Conservation (phyloP, 2,888 invertebrate genomes). For the Tuberolachnus salignus region DNA sequence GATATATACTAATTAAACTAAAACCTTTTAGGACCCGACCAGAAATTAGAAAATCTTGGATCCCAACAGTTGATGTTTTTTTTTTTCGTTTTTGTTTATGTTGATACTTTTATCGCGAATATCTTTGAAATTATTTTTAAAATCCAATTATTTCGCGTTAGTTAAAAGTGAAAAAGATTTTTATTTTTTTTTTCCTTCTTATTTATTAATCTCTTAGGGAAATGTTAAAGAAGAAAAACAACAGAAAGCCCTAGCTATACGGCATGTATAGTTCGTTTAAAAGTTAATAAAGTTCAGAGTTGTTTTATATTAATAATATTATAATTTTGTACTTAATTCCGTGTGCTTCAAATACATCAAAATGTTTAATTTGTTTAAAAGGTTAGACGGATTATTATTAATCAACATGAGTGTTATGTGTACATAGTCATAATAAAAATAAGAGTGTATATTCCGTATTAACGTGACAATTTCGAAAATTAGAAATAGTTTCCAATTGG, state of each 20-base stretch:
- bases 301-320: conserved; percentile 3
- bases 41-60: conserved; percentile 3
- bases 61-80: not conserved
- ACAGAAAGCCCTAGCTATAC: not conserved
- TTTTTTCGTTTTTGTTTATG: not conserved
- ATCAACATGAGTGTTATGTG: not conserved
- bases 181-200: no score
- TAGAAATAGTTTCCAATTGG: not conserved
- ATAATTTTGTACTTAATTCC: not conserved
- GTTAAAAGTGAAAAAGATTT: not conserved
- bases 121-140: not conserved
- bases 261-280: not conserved
- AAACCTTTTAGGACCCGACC: not conserved
- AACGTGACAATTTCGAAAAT: not conserved
- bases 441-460: not conserved
- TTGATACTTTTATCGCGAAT: not conserved
- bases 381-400: not conserved
- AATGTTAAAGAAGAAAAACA: not conserved
- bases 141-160: not conserved
- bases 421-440: not conserved
- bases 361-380: not conserved
- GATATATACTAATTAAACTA: not conserved
- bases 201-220: conserved; percentile 3
- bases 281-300: not conserved
- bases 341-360: not conserved